These are phyloP conservation scores for Balanococcus diminutus DNA, from an alignment of 2,888 invertebrate species.

Conservation along the genomic window DNA sequence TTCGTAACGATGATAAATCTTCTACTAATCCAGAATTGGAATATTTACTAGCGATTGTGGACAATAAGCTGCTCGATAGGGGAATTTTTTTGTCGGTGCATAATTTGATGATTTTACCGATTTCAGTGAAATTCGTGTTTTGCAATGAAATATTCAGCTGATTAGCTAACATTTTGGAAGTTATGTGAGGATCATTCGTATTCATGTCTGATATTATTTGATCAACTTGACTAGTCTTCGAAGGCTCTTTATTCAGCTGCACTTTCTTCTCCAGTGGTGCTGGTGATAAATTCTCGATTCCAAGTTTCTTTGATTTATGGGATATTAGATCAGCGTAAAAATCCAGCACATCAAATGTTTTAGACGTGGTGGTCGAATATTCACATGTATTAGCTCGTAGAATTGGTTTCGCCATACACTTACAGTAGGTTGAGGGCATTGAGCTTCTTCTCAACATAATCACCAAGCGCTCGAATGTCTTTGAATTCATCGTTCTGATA, in stretches of 20 bases:
- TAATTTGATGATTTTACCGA: neutral
- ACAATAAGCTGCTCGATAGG: neutral
- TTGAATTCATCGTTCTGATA: neutral
- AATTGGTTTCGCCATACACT: neutral
- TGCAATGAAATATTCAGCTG: neutral
- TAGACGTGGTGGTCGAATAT: neutral
- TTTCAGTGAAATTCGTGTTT: neutral
- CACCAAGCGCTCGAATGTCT: neutral
- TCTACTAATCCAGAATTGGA: conserved; percentile 9
- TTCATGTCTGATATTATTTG: neutral
- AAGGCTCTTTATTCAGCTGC: neutral
- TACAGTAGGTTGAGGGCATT: neutral
- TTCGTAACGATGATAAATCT: neutral
- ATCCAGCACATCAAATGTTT: neutral
- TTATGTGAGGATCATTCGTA: neutral
- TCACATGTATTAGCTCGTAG: neutral
- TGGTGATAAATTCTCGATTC: neutral
- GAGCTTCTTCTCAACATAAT: neutral
- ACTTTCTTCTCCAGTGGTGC: neutral
- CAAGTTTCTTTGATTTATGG: neutral
- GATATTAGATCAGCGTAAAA: neutral
- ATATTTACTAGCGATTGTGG: neutral
- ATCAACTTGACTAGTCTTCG: neutral
- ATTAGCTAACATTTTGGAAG: neutral
- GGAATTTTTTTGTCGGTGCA: neutral